Base-by-base conservation (phyloP, 2,113 vertebrate genomes). In the Anarrhichthys ocellatus region DNA sequence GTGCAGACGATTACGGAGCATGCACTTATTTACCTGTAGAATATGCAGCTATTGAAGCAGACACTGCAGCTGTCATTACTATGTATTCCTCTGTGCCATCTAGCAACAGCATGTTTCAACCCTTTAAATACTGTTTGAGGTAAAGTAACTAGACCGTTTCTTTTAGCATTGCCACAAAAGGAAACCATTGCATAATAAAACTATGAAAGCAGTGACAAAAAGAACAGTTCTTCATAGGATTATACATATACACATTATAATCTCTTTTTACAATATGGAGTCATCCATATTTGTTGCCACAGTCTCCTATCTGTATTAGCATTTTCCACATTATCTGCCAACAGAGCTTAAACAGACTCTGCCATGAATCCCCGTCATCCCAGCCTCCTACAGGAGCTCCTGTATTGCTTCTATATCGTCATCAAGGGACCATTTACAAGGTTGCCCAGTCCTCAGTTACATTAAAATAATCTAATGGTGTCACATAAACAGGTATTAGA, bases 71-170 rank as follows among this genome's bases (percentile, higher is more conserved):
- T 58, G 63, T 81, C 64, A 4, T 72, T 6, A 64, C 58, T 14
- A 52, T 72, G 62, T 42, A 42, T 70, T 64, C n/a, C 18, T 62
- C 67, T 56, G 42, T 75, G 72, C 50, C 22, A 27, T 73, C 80
- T 24, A 62, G 63, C 77, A 78, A 80, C 83, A 76, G 70, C 66
- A 63, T 10, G 10, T 52, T 52, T 89, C 15, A 18, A 88, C 59
- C 82, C 71, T 80, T 89, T 65, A 89, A 92, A 92, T 84, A 90
- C 85, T 83, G 83, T 88, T 84, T 89, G 85, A 91, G 89, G 84
- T 91, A 90, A 88, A 81, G 61, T 68, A 27, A 83, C 72, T 69
- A 81, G 73, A 80, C 71, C 24, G 48, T 66, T 40, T 87, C 64
- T 67, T 88, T 80, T 18, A 86, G 85, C 66, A 71, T 61, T 52